Conservation (phyloP, 2,797 vertebrate genomes). For the Microctenopoma steveboyesi region DNA sequence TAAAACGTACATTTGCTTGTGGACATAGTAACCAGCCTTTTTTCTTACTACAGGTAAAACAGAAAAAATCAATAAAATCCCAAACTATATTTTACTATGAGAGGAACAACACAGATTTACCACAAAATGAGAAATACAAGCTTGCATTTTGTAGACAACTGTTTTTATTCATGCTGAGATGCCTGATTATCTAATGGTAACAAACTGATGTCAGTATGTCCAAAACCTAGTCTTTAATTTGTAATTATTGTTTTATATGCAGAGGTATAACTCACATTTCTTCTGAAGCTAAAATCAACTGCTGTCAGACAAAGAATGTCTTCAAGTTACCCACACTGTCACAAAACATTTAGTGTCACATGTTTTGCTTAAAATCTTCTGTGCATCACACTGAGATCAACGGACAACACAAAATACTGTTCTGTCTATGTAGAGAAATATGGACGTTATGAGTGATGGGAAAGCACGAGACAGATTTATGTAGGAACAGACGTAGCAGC, state of each 20-base stretch:
- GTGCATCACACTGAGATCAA: constrained; percentile 31
- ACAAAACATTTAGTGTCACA: constrained; percentile 48
- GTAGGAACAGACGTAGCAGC: constrained; percentile 50
- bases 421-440: constrained; percentile 29
- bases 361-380: constrained; percentile 19
- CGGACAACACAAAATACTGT: constrained; percentile 36
- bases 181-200: constrained; percentile 35
- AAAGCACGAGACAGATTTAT: constrained; percentile 47
- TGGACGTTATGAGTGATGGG: constrained; percentile 30
- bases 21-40: not conserved
- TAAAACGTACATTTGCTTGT: constrained; percentile 30
- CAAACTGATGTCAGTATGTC: constrained; percentile 31
- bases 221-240: constrained; percentile 24
- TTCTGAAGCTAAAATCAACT: constrained; percentile 59
- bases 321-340: constrained; percentile 44
- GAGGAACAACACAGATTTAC: not conserved
- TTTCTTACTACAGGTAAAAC: not conserved
- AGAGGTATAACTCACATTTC: constrained; percentile 25
- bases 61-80: not conserved
- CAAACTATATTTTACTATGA: not conserved
- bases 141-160: constrained; percentile 42
- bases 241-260: constrained; percentile 28
- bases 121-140: constrained; percentile 17
- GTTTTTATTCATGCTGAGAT: constrained; percentile 77
- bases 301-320: constrained; percentile 57